Conservation (phyloP, 1,140 invertebrate genomes). For the Thaumetopoea pityocampa region DNA sequence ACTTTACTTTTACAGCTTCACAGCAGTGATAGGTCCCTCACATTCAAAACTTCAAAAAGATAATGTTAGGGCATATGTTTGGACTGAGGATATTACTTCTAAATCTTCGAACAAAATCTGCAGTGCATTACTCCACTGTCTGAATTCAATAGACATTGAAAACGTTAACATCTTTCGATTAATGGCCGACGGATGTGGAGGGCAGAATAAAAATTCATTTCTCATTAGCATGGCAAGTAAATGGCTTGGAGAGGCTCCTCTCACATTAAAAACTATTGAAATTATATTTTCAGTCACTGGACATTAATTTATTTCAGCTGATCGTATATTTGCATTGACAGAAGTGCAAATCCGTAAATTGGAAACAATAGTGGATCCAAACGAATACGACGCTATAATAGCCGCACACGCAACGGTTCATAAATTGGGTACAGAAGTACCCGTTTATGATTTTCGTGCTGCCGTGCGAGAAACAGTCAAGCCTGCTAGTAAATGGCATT, state of each 20-base stretch:
- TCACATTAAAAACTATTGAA: slow-evolving; percentile 24
- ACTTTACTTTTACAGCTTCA: background rate
- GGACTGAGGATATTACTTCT: background rate
- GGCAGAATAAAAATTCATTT: too few relatives aligned
- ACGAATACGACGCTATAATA: slow-evolving; percentile 17
- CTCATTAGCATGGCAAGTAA: too few relatives aligned
- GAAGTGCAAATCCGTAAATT: slow-evolving; percentile 19
- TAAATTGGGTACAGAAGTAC: slow-evolving; percentile 9
- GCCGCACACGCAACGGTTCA: slow-evolving; percentile 7
- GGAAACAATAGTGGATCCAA: slow-evolving; percentile 13
- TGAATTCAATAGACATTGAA: too few relatives aligned
- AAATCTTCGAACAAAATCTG: background rate
- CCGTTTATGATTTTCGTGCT: slow-evolving; percentile 14
- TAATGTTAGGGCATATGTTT: background rate
- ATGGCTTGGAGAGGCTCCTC: too few relatives aligned
- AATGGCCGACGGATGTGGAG: too few relatives aligned
- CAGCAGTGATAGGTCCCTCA: background rate
- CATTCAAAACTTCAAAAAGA: background rate
- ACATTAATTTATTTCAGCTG: slow-evolving; percentile 40
- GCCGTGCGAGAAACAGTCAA: slow-evolving; percentile 5
- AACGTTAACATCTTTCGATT: too few relatives aligned
- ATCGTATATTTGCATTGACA: slow-evolving; percentile 31
- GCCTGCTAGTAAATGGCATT: slow-evolving; percentile 8
- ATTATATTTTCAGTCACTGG: slow-evolving; percentile 35
- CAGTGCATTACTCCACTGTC: too few relatives aligned